Evolutionary conservation across 2,113 vertebrate genomes (phyloP).

Genomic region (Ginglymostoma cirratum): DNA sequence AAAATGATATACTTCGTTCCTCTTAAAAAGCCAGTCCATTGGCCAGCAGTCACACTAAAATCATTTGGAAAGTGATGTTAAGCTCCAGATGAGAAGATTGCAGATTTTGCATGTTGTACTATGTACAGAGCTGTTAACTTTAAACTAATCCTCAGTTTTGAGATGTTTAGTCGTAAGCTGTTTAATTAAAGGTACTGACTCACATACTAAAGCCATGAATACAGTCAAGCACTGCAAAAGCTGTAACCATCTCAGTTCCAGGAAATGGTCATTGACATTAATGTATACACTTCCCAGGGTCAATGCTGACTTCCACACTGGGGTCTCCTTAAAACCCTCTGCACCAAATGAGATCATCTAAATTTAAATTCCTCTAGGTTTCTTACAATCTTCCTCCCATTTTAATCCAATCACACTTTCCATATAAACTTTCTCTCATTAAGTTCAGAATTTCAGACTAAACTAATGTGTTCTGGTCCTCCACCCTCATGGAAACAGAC

Average conservation of each 20-base stretch:
- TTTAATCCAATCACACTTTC: neutral
- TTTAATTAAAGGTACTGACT: slow-evolving; percentile 4
- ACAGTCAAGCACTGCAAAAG: neutral
- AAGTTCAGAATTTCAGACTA: no score
- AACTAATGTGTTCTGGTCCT: neutral
- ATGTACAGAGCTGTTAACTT: neutral
- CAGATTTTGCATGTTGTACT: neutral
- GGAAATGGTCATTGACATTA: slow-evolving; percentile 3
- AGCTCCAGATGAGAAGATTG: neutral
- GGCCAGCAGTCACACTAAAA: neutral
- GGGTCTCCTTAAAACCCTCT: neutral
- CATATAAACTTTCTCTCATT: neutral
- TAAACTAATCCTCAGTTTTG: neutral
- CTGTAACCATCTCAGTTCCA: neutral
- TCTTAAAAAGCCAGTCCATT: neutral
- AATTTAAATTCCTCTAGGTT: neutral
- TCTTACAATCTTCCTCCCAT: neutral
- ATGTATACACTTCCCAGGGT: neutral
- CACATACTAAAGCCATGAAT: neutral
- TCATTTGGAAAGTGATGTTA: slow-evolving; percentile 16
- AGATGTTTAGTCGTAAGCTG: neutral
- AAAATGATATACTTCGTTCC: neutral
- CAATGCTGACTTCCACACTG: neutral
- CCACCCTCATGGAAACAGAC: neutral
- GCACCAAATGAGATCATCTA: neutral